Base-by-base conservation (phyloP, 92 coral and sea anemone genomes). In the Porites divaricata region DNA sequence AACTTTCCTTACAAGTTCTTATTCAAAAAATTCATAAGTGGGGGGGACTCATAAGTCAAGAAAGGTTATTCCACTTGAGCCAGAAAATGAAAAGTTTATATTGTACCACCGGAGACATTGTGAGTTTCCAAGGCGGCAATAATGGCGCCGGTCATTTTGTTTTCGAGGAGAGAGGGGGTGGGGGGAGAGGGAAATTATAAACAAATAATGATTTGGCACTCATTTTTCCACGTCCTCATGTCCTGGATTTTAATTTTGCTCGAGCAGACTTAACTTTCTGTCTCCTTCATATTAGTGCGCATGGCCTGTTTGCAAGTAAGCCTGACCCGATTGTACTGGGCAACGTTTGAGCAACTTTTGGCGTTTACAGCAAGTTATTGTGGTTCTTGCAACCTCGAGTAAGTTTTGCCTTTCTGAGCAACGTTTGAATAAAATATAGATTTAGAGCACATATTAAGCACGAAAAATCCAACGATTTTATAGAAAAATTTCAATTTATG, bases 51-150 rank as follows among this genome's bases (percentile, higher is more conserved):
- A n/a, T n/a, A n/a, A n/a, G n/a, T n/a, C n/a, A n/a, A 58, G 19
- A 58, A 58, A n/a, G 63, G 63, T 58, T 14, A 58, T 58, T 58
- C 63, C n/a, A n/a, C n/a, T n/a, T n/a, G n/a, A n/a, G n/a, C n/a
- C n/a, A n/a, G n/a, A n/a, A n/a, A n/a, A n/a, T n/a, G n/a, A n/a
- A n/a, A n/a, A n/a, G 12, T 1, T 58, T 58, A 58, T 1, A 1
- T 58, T n/a, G 63, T 58, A 58, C 63, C 63, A 7, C 63, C 63
- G 63, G 63, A 58, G 63, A 58, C 63, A 58, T 58, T 58, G 63
- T 7, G 8, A 58, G 3, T 58, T 1, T 58, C 63, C 63, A 58
- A 58, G 63, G 63, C 63, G 2, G 2, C 9, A 58, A 58, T 12
- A 58, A 58, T 14, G 63, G 15, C 12, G 15, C 63, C 12, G 2